phyloP scores from a whole-genome alignment of 2,797 vertebrate species.

The Chaetophractus vellerosus region DNA sequence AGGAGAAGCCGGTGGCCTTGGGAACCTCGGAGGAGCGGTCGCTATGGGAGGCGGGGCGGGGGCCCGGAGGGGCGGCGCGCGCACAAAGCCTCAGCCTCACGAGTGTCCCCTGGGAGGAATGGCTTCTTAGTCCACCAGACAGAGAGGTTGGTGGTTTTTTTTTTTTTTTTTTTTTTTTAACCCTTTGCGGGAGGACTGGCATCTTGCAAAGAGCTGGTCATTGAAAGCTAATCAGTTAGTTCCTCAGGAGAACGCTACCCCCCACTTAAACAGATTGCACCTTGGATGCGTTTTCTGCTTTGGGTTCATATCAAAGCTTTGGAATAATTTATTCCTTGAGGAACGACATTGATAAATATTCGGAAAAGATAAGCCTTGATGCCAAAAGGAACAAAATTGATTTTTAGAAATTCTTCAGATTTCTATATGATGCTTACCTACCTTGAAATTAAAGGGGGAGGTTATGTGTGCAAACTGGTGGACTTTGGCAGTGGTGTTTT shows the following conservation, averaged over 20 bases:
- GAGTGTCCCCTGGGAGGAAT: constrained; percentile 81
- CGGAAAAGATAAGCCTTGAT: constrained; percentile 59
- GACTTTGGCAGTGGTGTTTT: background rate
- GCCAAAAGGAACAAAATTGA: constrained; percentile 34
- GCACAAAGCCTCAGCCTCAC: constrained; percentile 75
- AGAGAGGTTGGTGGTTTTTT: background rate
- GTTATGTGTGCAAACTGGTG: background rate
- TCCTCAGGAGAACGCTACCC: constrained; percentile 30
- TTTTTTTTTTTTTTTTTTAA: constrained; percentile 10
- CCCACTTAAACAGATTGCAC: constrained; percentile 47
- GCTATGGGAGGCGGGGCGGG: constrained; percentile 76
- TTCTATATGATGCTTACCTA: constrained; percentile 34
- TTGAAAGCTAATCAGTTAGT: constrained; percentile 69
- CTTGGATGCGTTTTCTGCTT: constrained; percentile 55
- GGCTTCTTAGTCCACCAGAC: constrained; percentile 72
- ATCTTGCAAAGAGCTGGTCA: constrained; percentile 57
- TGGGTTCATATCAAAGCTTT: constrained; percentile 36
- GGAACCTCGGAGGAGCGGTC: constrained; percentile 50
- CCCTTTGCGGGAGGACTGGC: constrained; percentile 68
- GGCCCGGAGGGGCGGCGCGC: constrained; percentile 56
- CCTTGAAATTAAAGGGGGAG: background rate
- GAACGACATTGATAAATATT: constrained; percentile 58
- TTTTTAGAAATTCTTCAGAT: constrained; percentile 28
- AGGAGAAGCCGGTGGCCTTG: constrained; percentile 81
- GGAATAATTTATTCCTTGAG: constrained; percentile 59